phyloP scores from a whole-genome alignment of 1,140 invertebrate genomes.

The Drosophila paulistorum region DNA sequence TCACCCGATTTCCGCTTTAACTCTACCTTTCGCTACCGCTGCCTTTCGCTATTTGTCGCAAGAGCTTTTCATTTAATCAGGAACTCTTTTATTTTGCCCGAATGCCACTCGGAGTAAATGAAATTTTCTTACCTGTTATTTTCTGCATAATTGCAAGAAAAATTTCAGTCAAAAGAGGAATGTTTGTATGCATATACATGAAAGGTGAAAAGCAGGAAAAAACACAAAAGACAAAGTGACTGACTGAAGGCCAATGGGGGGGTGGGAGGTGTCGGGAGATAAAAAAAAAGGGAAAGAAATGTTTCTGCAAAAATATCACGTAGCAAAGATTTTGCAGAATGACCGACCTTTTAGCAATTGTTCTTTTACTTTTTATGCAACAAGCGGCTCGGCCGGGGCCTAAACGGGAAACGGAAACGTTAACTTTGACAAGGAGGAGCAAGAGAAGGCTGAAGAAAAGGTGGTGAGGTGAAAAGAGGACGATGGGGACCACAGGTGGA shows the following conservation, averaged over 20 bases:
- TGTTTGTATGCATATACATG: conserved; percentile 25
- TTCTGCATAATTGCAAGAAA: conserved; percentile 48
- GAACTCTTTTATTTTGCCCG: conserved; percentile 9
- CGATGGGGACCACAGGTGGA: conserved; percentile 19
- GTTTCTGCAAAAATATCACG: conserved; percentile 70
- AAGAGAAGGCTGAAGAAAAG: not conserved
- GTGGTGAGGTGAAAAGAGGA: conserved; percentile 8
- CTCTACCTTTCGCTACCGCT: too few relatives aligned
- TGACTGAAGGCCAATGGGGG: not conserved
- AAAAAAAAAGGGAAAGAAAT: conserved; percentile 16
- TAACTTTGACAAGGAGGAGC: conserved; percentile 7
- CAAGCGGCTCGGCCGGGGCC: conserved; percentile 35
- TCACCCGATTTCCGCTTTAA: conserved; percentile 1
- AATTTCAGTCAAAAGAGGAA: conserved; percentile 35
- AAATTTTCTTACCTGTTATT: conserved; percentile 23
- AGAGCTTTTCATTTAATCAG: not conserved
- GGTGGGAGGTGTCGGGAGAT: not conserved
- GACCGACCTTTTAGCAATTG: conserved; percentile 53
- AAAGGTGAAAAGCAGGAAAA: conserved; percentile 61
- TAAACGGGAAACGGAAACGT: conserved; percentile 57
- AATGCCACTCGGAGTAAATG: conserved; percentile 21
- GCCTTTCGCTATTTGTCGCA: too few relatives aligned
- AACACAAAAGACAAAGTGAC: conserved; percentile 35
- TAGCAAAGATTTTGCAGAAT: conserved; percentile 66
- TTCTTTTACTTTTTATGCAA: conserved; percentile 74